Base-by-base conservation (phyloP, 2,797 vertebrate species). In the Syndactyla subalaris region DNA sequence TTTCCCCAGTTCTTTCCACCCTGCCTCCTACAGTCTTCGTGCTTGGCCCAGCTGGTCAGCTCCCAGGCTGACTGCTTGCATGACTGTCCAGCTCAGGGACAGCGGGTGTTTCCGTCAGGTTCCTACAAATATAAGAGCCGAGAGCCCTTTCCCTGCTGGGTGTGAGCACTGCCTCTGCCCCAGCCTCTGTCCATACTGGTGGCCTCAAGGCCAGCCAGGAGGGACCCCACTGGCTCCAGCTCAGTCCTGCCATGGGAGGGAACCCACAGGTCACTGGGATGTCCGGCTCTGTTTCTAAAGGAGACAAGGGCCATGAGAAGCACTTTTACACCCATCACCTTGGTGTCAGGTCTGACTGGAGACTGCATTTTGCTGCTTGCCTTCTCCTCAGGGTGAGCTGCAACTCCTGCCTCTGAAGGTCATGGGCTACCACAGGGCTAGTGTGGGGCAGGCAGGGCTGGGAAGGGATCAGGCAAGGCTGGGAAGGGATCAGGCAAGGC, bases 241-340 rank as follows among this genome's bases (percentile, higher is more conserved):
- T n/a, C 45, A 77, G 61, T 22, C 36, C n/a, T 67, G 86, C 73
- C 24, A 12, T 5, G 34, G 58, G 32, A 46, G 23, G 38, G 14
- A n/a, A 49, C 74, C 74, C 58, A 49, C 29, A 38, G n/a, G 48
- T 66, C 58, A 63, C 41, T 10, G 12, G 27, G 17, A 54, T 85
- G 57, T 39, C 68, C 80, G 61, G 49, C 46, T 93, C 70, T 74
- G 65, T 78, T 93, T 63, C 83, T 73, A 68, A 80, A 62, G 75
- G 51, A 87, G 51, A 45, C 27, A 75, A 24, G n/a, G 58, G 32
- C 45, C 49, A 57, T 61, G 63, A 85, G n/a, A 66, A 88, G 70
- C 61, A 36, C 63, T 92, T 92, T 54, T 51, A 38, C 39, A 80
- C 66, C 1, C 1, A 26, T n/a, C 14, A 22, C 22, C 43, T 76